These are phyloP conservation scores for Labroides dimidiatus DNA, from an alignment of 2,797 vertebrate species.

Conservation along the genomic window DNA sequence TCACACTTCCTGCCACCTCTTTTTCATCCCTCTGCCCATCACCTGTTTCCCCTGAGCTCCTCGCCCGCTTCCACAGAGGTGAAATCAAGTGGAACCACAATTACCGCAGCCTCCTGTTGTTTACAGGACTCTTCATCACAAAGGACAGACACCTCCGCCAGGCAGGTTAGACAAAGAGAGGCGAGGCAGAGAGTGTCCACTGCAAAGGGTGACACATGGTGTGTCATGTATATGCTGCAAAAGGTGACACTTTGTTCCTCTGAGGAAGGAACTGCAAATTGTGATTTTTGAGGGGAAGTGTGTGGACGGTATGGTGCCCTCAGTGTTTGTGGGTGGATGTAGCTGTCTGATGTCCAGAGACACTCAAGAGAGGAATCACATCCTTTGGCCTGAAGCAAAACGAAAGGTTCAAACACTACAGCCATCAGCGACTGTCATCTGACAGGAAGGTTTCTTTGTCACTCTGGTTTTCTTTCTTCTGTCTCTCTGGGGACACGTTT, in stretches of 20 bases:
- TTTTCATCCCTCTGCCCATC: constrained; percentile 17
- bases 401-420: constrained; percentile 1
- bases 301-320: not conserved
- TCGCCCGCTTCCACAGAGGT: constrained; percentile 45
- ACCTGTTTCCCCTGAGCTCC: constrained; percentile 35
- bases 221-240: constrained; percentile 24
- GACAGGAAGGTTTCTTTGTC: constrained; percentile 4
- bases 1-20: constrained; percentile 24
- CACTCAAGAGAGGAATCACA: not conserved
- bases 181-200: constrained; percentile 9
- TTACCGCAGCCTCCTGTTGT: constrained; percentile 69
- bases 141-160: constrained; percentile 41
- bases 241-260: constrained; percentile 37
- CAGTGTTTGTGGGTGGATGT: constrained; percentile 19
- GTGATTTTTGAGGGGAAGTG: constrained; percentile 35
- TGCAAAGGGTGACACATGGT: constrained; percentile 29
- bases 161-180: constrained; percentile 22
- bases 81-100: constrained; percentile 74
- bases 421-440: constrained; percentile 3
- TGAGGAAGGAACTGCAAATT: constrained; percentile 34
- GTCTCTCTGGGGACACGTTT: not conserved
- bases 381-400: not conserved
- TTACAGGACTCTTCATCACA: constrained; percentile 60
- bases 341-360: constrained; percentile 30
- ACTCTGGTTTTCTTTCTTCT: not conserved